Evolutionary conservation across 2,797 vertebrate species (phyloP).

Genomic region (Silurus aristotelis): DNA sequence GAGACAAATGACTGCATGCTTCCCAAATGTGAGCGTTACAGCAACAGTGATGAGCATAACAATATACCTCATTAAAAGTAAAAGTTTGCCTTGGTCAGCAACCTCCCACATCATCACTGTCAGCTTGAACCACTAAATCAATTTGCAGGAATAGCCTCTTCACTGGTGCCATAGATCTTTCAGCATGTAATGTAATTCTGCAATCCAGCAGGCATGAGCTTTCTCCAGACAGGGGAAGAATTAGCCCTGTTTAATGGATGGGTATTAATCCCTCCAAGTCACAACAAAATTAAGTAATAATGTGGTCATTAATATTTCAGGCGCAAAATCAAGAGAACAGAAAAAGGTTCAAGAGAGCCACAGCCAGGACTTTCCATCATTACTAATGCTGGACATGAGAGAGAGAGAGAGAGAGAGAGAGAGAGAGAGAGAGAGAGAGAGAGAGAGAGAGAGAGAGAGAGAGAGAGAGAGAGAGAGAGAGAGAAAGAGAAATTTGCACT

Average conservation of each 20-base stretch:
- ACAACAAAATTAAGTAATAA: slow-evolving; percentile 81
- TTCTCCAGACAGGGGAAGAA: slow-evolving; percentile 65
- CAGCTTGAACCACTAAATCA: slow-evolving; percentile 67
- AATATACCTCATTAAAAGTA: slow-evolving; percentile 57
- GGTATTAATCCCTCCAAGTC: slow-evolving; percentile 78
- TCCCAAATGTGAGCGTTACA: slow-evolving; percentile 43
- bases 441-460: slow-evolving; percentile 19
- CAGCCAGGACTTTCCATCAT: slow-evolving; percentile 56
- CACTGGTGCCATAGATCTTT: slow-evolving; percentile 70
- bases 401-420: not conserved
- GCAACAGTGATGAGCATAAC: slow-evolving; percentile 45
- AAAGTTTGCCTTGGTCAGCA: slow-evolving; percentile 57
- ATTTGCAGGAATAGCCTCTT: slow-evolving; percentile 66
- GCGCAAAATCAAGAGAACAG: slow-evolving; percentile 62
- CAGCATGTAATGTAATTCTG: slow-evolving; percentile 71
- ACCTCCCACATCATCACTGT: slow-evolving; percentile 66
- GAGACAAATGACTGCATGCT: slow-evolving; percentile 15
- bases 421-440: slow-evolving; percentile 12
- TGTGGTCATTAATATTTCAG: slow-evolving; percentile 78
- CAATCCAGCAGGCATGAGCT: slow-evolving; percentile 57
- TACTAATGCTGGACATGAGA: slow-evolving; percentile 64
- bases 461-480: not conserved
- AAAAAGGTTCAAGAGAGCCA: slow-evolving; percentile 51
- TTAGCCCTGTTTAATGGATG: slow-evolving; percentile 74
- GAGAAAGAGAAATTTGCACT: not conserved